Percentiles rank a stretch among this genome's conserved stretches.
Conservation (phyloP, 1,140 invertebrate genomes). For the Zaprionus lachaisei region DNA sequence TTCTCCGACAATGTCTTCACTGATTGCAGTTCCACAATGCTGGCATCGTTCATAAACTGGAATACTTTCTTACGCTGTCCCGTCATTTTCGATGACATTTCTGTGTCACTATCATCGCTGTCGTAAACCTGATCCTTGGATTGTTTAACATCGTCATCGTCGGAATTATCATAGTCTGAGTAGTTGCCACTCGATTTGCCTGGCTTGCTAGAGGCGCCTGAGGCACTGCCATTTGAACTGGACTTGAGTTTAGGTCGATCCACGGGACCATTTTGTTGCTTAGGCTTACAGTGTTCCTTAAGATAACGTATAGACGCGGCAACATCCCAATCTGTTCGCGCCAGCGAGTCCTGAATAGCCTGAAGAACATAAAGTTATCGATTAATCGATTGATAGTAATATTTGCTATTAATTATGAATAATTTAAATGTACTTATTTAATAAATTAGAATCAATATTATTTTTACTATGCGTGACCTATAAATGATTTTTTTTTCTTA, state of each 20-base stretch:
- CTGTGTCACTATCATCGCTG: slow-evolving; percentile 90
- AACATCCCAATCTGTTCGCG: slow-evolving; percentile 77
- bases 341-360: slow-evolving; percentile 80
- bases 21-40: slow-evolving; percentile 87
- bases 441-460: neutral
- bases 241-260: slow-evolving; percentile 53
- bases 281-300: slow-evolving; percentile 68
- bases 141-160: slow-evolving; percentile 69
- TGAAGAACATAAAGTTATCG: slow-evolving; percentile 19
- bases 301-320: slow-evolving; percentile 64
- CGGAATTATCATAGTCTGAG: slow-evolving; percentile 71
- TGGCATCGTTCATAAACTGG: slow-evolving; percentile 90
- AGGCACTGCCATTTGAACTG: slow-evolving; percentile 59
- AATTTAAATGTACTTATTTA: too few relatives aligned
- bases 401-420: neutral
- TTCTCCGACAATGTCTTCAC: slow-evolving; percentile 90
- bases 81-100: slow-evolving; percentile 88
- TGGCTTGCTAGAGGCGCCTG: slow-evolving; percentile 17
- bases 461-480: slow-evolving; percentile 11
- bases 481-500: neutral
- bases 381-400: neutral
- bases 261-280: slow-evolving; percentile 40
- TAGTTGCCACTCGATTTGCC: slow-evolving; percentile 45
- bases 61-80: slow-evolving; percentile 90
- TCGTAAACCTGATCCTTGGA: slow-evolving; percentile 81